Conservation (phyloP, 2,888 invertebrate species). For the Dynastes maya region DNA sequence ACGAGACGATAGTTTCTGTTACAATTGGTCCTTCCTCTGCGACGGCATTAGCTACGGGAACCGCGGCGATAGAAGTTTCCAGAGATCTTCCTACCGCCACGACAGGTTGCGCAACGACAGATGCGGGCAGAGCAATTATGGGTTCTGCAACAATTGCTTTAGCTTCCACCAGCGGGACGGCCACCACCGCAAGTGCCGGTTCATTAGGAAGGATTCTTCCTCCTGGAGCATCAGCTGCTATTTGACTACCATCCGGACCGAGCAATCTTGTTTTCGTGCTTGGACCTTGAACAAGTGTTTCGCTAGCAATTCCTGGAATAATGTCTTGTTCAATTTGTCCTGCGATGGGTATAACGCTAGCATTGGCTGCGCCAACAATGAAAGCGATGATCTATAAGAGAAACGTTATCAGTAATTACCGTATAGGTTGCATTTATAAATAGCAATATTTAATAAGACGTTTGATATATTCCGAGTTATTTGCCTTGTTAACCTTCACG, state of each 20-base stretch:
- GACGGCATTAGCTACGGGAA: conserved; percentile 44
- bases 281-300: conserved; percentile 53
- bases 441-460: not conserved
- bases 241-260: conserved; percentile 54
- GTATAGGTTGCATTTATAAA: not conserved
- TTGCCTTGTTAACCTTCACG: conserved; percentile 19
- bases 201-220: conserved; percentile 49
- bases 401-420: not conserved
- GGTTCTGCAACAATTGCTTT: conserved; percentile 31
- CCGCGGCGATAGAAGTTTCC: conserved; percentile 24
- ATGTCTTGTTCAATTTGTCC: conserved; percentile 51
- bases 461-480: not conserved
- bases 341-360: conserved; percentile 48
- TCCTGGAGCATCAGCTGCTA: conserved; percentile 54
- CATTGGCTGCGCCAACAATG: conserved; percentile 51
- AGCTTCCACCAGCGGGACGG: conserved; percentile 40
- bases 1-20: conserved; percentile 56
- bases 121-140: conserved; percentile 29
- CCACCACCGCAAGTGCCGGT: conserved; percentile 12
- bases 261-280: conserved; percentile 53
- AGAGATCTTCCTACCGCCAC: conserved; percentile 27
- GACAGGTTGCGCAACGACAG: conserved; percentile 45
- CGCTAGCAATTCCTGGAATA: conserved; percentile 48
- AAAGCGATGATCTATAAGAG: conserved; percentile 34
- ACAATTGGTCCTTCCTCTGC: conserved; percentile 53